A percentile compares a stretch with the other conserved stretches of the same genome.
phyloP scores from a whole-genome alignment of 2,888 invertebrate species.

The Teleogryllus oceanicus region DNA sequence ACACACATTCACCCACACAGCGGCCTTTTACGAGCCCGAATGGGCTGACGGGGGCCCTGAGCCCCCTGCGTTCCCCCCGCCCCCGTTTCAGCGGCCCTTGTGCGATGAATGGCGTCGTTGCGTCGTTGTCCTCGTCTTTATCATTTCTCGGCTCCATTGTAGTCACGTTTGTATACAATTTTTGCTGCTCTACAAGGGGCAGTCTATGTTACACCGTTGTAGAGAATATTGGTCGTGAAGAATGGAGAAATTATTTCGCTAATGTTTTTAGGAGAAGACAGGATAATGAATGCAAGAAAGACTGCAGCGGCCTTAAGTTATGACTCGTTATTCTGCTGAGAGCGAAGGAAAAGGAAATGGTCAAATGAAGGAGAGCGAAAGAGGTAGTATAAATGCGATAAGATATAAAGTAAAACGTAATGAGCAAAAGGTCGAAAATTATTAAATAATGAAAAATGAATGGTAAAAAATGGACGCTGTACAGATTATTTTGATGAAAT shows the following conservation, averaged over 20 bases:
- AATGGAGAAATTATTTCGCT: conserved; percentile 6
- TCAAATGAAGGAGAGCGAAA: background rate
- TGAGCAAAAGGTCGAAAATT: background rate
- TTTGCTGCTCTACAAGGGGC: background rate
- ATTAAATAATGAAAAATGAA: no score
- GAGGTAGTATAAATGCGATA: background rate
- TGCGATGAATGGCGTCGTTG: background rate
- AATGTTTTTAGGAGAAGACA: background rate
- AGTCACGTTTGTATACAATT: background rate
- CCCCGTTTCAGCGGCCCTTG: background rate
- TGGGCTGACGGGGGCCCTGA: background rate
- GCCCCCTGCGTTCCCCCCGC: background rate
- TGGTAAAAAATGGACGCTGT: no score
- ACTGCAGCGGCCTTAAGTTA: background rate
- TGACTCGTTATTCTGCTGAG: background rate
- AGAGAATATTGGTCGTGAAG: conserved; percentile 4
- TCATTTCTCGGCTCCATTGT: conserved; percentile 12
- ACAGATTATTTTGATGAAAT: no score
- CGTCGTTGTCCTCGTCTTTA: background rate
- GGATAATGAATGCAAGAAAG: conserved; percentile 7
- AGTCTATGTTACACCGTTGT: background rate
- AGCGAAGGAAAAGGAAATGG: background rate
- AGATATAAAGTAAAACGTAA: background rate
- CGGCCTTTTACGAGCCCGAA: background rate
- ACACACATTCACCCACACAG: background rate